Conservation (phyloP, 2,113 vertebrate species). For the Grammomys dolichurus region DNA sequence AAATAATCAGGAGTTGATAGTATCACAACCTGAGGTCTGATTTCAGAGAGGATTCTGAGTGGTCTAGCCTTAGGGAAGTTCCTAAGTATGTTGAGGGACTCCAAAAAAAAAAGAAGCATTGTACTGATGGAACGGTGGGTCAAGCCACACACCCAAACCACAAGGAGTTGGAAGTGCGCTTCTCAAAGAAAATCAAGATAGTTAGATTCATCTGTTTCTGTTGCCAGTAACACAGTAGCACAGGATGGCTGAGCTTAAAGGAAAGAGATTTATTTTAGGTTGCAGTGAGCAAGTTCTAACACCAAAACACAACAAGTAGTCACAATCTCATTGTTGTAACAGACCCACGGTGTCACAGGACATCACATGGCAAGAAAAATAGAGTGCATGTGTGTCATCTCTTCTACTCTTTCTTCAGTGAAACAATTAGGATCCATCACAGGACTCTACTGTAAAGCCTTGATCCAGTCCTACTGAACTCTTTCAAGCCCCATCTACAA, state of each 20-base stretch:
- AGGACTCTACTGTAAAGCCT: background rate
- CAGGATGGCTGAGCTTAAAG: background rate
- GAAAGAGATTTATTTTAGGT: background rate
- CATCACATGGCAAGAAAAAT: background rate
- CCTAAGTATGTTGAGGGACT: background rate
- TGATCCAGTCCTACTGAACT: background rate
- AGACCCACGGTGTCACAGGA: background rate
- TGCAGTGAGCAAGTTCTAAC: background rate
- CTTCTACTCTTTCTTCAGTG: background rate
- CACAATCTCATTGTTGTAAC: background rate
- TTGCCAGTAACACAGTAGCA: background rate
- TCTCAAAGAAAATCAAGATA: background rate
- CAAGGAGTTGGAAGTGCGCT: background rate
- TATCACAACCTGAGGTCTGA: slow-evolving; percentile 18
- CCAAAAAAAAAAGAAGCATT: background rate
- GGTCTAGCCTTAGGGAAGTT: background rate
- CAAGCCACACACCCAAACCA: background rate
- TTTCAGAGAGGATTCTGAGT: background rate
- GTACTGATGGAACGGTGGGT: no score
- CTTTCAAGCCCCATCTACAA: background rate
- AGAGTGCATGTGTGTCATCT: background rate
- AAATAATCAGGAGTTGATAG: slow-evolving; percentile 54
- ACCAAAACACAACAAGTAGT: background rate
- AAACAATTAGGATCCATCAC: background rate
- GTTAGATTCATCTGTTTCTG: background rate